A percentile compares a stretch with the other conserved stretches of the same genome.
Conservation (phyloP, 2,888 invertebrate genomes). For the Atethmia centrago region DNA sequence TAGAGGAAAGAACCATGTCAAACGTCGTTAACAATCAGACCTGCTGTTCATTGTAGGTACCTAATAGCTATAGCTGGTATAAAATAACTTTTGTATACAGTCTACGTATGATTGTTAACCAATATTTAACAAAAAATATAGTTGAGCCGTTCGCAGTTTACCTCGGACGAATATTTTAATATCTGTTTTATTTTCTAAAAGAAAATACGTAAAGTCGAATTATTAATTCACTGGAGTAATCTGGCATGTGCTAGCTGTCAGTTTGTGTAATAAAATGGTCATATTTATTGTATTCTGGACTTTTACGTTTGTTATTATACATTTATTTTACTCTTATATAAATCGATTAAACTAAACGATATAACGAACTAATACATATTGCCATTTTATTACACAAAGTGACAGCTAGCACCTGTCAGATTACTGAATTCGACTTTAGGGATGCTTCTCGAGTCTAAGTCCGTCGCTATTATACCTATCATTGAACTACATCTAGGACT, state of each 20-base stretch:
- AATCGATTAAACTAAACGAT: too few relatives aligned
- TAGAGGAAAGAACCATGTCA: conserved; percentile 10
- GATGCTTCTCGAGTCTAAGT: not conserved
- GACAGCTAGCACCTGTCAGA: too few relatives aligned
- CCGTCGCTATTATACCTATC: conserved; percentile 3
- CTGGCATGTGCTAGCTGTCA: too few relatives aligned
- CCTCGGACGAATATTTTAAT: conserved; percentile 24
- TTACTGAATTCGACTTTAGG: too few relatives aligned
- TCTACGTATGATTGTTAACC: conserved; percentile 24
- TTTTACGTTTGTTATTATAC: too few relatives aligned
- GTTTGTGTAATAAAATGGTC: too few relatives aligned
- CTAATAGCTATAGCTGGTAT: conserved; percentile 9
- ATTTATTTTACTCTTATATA: too few relatives aligned
- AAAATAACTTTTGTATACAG: conserved; percentile 24
- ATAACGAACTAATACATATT: too few relatives aligned
- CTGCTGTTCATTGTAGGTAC: not conserved
- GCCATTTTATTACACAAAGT: too few relatives aligned
- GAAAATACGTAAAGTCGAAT: too few relatives aligned
- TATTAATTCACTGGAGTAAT: too few relatives aligned
- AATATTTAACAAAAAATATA: conserved; percentile 25
- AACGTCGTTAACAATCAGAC: conserved; percentile 15
- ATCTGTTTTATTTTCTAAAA: not conserved
- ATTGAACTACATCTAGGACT: conserved; percentile 35
- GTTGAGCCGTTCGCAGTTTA: conserved; percentile 29
- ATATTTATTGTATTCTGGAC: too few relatives aligned